Percentiles rank a stretch among this genome's conserved stretches.
phyloP scores from a whole-genome alignment of 2,888 invertebrate species.

The Lithophane socia region DNA sequence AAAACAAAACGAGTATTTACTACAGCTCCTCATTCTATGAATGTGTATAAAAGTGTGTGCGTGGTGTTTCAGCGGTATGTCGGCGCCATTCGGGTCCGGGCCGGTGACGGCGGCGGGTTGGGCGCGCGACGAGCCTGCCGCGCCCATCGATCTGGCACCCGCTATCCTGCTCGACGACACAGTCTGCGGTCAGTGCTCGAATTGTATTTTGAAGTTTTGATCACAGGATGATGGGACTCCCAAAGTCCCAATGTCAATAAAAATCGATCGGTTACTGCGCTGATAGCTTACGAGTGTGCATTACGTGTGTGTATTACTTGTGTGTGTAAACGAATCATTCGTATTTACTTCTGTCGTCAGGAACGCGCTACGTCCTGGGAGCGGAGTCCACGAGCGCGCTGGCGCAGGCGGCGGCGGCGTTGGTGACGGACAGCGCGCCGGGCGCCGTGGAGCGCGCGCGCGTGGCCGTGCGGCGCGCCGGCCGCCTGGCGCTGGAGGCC shows the following conservation, averaged over 20 bases:
- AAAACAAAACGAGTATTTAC: no score
- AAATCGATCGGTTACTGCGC: neutral
- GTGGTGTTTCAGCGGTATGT: conserved; percentile 74
- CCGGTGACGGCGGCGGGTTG: conserved; percentile 70
- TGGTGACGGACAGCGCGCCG: conserved; percentile 58
- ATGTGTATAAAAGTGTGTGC: neutral
- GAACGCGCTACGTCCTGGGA: conserved; percentile 83
- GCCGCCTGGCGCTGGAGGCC: conserved; percentile 64
- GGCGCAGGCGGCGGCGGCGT: conserved; percentile 68
- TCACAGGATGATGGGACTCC: neutral
- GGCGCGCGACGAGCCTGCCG: conserved; percentile 74
- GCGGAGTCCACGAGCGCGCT: conserved; percentile 78
- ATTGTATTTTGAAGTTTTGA: neutral
- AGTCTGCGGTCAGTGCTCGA: conserved; percentile 78
- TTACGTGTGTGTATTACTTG: no score
- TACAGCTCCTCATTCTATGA: no score
- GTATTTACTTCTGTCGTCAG: conserved; percentile 61
- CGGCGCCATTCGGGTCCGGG: conserved; percentile 78
- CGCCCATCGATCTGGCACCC: conserved; percentile 82
- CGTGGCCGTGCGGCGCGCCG: conserved; percentile 63
- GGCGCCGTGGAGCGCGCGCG: conserved; percentile 73
- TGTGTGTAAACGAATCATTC: neutral
- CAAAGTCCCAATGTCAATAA: neutral
- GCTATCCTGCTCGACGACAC: conserved; percentile 79
- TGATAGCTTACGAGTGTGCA: neutral